Evolutionary conservation across 2,113 vertebrate genomes (phyloP), one percentile per base, ranked within the genome.

Genomic region (Centrocercus urophasianus): DNA sequence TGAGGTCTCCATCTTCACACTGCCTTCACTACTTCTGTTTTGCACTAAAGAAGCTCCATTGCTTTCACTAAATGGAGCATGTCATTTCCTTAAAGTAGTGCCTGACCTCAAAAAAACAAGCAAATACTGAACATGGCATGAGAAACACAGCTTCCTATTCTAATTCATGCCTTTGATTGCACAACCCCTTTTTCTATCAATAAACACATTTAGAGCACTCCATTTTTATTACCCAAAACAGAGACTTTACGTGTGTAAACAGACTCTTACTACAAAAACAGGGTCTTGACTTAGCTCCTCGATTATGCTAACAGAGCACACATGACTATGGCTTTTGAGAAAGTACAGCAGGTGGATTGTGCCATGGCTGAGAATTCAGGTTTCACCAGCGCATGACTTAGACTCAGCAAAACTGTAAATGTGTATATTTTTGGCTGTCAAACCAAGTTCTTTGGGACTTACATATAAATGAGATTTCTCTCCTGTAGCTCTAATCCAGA

Each of bases 61-160:
- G 56, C 78, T 91, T 86, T 85, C 79, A 77, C 43, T 89, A 92
- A 95, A 92, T 87, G 72, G 67, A 88, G 87, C 69, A 59, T 93
- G 45, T n/a, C 2, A 56, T 89, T 87, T 91, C 80, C 71, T 93
- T 64, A 89, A 92, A 79, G 48, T 90, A 87, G 66, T 89, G 54
- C 36, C 34, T 76, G 19, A 83, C 19, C 2, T 1, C 87, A 78
- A 92, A 93, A 88, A 71, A 13, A 0, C 16, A 65, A 76, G 5
- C 7, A 66, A 36, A 11, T 7, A 12, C 1, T 50, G 19, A 89
- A 17, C 18, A 70, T 9, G 57, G 42, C 11, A 0, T 16, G 17
- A 59, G 24, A 74, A 88, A 70, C 63, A 59, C 20, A 47, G 36
- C 50, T 92, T 95, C 82, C 50, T 80, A 3, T 70, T 89, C 84